Conservation (phyloP, 2,888 invertebrate species). For the Latheticus oryzae region DNA sequence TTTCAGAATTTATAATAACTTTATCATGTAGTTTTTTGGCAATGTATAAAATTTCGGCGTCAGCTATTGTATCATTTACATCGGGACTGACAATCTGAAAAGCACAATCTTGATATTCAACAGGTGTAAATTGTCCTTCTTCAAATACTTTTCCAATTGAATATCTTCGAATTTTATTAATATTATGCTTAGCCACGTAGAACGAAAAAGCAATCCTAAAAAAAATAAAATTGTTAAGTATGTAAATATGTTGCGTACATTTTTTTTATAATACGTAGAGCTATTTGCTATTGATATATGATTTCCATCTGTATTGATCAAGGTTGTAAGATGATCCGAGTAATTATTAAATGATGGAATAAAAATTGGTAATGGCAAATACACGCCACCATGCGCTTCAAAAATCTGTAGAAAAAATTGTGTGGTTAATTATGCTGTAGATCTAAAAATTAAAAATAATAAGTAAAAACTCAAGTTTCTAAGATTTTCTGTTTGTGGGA, state of each 20-base stretch:
- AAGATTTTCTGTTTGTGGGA: too few species aligned
- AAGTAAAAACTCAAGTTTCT: too few species aligned
- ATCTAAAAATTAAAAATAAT: too few species aligned
- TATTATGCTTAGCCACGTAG: slow-evolving; percentile 9
- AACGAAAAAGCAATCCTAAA: slow-evolving; percentile 23
- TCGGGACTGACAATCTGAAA: slow-evolving; percentile 3
- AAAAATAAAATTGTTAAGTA: too few species aligned
- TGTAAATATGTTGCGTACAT: too few species aligned
- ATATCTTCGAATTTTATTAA: slow-evolving; percentile 10
- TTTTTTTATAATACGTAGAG: slow-evolving; percentile 18
- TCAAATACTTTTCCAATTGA: slow-evolving; percentile 22
- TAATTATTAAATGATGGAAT: slow-evolving; percentile 5
- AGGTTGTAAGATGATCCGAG: slow-evolving; percentile 1
- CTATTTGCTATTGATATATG: slow-evolving; percentile 9
- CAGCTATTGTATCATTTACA: background rate
- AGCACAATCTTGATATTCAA: slow-evolving; percentile 18
- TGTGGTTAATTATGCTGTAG: too few species aligned
- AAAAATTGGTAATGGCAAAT: slow-evolving; percentile 19
- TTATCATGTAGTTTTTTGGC: background rate
- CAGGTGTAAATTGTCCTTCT: slow-evolving; percentile 12
- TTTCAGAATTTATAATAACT: background rate
- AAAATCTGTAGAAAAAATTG: too few species aligned
- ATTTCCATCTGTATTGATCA: slow-evolving; percentile 17
- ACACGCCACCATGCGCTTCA: slow-evolving; percentile 14
- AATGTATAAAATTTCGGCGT: background rate